Evolutionary conservation across 2,797 vertebrate species (phyloP), one percentile per base, ranked within the genome.

Genomic region (Channallabes apus): DNA sequence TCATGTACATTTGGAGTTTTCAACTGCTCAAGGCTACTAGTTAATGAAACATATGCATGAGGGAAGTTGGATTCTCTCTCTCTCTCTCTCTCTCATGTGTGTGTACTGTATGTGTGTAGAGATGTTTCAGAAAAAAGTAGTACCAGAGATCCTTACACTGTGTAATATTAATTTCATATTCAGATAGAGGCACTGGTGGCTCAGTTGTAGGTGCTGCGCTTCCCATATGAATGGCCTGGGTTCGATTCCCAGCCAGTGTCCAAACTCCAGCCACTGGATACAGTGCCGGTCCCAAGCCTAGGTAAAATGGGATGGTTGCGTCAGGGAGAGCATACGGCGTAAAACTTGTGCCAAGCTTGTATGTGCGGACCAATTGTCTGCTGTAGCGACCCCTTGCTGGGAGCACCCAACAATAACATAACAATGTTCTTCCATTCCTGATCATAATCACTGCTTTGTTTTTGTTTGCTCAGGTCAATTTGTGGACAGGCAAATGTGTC

Each of bases 401-500:
- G 41, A 46, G 41, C 41, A 46, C 41, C 41, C 8, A 46, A 46
- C 41, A 38, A n/a, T 76, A n/a, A 27, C n/a, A 0, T 38, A n/a
- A n/a, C 4, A 4, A 14, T 72, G 46, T 51, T 51, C 6, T 51
- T 51, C 27, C 0, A 3, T 22, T 71, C 29, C 24, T 65, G 61
- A 80, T 69, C 11, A 17, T 71, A 83, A 64, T 32, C 4, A 51
- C 67, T 62, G 38, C n/a, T 4, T 17, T 24, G 5, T 82, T 2
- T 68, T 73, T 65, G 38, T 82, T 9, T 75, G 61, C 22, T 3
- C 61, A 99, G 98, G 97, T 92, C 95, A 95, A 86, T 94, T 93
- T 82, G 95, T 96, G 91, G 96, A 97, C 88, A 95, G 96, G 79
- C 96, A 98, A 91, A 94, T 97, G 83, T 99, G 98, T 82, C 94